Evolutionary conservation across 2,113 vertebrate species (phyloP).

Genomic region (Pteruthius melanotis): DNA sequence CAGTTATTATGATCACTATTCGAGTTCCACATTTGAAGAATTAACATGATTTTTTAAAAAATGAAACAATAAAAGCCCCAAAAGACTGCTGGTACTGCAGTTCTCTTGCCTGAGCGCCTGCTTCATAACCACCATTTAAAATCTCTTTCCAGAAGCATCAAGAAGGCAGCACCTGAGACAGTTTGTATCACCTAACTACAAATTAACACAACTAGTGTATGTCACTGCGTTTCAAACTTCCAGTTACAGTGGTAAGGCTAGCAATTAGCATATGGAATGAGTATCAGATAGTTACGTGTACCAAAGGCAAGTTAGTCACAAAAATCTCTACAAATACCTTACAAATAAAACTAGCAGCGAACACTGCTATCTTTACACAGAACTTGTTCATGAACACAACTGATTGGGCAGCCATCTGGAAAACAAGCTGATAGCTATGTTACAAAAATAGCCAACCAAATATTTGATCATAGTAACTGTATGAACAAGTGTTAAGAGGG

Average conservation of each 20-base stretch:
- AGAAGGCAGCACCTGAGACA: not conserved
- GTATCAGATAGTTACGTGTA: not conserved
- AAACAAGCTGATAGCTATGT: not conserved
- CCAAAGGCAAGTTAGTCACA: not conserved
- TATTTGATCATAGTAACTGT: not conserved
- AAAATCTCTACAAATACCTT: not conserved
- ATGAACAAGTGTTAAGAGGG: not conserved
- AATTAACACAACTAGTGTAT: not conserved
- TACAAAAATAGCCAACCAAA: constrained; percentile 10
- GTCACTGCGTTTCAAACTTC: not conserved
- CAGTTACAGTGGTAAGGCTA: not conserved
- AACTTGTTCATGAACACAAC: not conserved
- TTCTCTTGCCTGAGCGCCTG: not conserved
- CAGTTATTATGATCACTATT: not conserved
- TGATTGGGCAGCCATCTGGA: constrained; percentile 22
- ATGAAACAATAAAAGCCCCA: not conserved
- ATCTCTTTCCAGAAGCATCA: not conserved
- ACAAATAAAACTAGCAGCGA: not conserved
- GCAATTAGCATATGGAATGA: constrained; percentile 19
- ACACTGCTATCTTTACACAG: not conserved
- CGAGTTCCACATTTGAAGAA: not conserved
- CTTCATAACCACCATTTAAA: not conserved
- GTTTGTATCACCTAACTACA: not conserved
- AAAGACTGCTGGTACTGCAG: not conserved
- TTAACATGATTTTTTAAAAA: not conserved